Percentiles rank a stretch among this genome's conserved stretches.
Conservation (phyloP, 53 echinoderm and acorn worm species). For the Zoroaster sp. region DNA sequence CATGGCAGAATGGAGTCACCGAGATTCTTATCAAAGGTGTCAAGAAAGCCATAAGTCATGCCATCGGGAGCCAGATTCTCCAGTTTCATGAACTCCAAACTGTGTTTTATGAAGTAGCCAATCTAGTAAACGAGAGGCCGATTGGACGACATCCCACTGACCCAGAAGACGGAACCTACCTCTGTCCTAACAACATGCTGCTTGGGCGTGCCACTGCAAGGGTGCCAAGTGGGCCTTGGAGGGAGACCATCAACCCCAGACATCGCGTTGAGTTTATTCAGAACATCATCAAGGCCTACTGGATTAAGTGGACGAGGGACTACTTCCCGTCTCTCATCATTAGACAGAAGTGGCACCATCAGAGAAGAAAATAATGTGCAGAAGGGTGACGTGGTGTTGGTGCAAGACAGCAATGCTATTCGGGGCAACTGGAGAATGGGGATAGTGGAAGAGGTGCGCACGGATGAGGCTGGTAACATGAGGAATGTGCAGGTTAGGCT, state of each 20-base stretch:
- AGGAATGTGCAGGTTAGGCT: slow-evolving; percentile 35
- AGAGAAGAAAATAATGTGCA: slow-evolving; percentile 33
- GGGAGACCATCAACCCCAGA: slow-evolving; percentile 30
- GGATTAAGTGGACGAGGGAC: slow-evolving; percentile 58
- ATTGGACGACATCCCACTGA: slow-evolving; percentile 44
- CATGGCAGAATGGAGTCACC: slow-evolving; percentile 65
- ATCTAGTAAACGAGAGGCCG: slow-evolving; percentile 49
- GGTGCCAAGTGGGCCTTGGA: slow-evolving; percentile 52
- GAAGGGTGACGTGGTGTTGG: slow-evolving; percentile 43
- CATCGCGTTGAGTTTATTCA: slow-evolving; percentile 54
- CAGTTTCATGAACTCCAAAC: slow-evolving; percentile 45
- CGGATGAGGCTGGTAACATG: slow-evolving; percentile 23
- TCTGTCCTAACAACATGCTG: slow-evolving; percentile 22
- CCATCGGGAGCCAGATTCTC: slow-evolving; percentile 42
- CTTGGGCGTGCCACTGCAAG: slow-evolving; percentile 15
- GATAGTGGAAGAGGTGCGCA: slow-evolving; percentile 10
- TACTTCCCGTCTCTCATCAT: slow-evolving; percentile 59
- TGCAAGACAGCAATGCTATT: slow-evolving; percentile 50
- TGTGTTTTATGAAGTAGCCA: slow-evolving; percentile 42
- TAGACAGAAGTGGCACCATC: slow-evolving; percentile 57
- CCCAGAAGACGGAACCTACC: slow-evolving; percentile 48
- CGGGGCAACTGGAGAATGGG: slow-evolving; percentile 41
- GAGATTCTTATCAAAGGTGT: slow-evolving; percentile 57
- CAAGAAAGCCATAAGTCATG: slow-evolving; percentile 39
- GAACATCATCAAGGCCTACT: slow-evolving; percentile 52